phyloP scores from a whole-genome alignment of 2,797 vertebrate genomes.

The Premnoplex brunnescens region DNA sequence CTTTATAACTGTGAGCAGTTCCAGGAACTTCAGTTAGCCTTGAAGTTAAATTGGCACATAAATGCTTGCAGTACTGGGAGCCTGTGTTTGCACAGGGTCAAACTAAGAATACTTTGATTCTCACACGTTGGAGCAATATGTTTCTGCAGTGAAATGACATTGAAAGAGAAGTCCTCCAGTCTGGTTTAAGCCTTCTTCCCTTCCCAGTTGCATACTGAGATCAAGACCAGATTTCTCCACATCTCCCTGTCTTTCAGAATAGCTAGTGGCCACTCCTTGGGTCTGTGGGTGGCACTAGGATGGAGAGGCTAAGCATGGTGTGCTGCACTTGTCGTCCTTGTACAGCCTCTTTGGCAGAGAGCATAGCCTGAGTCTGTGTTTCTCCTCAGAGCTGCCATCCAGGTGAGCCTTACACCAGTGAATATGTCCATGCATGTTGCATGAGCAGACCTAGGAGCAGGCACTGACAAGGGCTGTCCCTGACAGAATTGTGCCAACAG shows the following conservation, averaged over 20 bases:
- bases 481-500: background rate
- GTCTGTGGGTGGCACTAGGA: background rate
- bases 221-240: background rate
- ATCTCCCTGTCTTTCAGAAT: background rate
- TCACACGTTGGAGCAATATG: background rate
- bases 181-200: background rate
- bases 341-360: background rate
- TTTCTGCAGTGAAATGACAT: background rate
- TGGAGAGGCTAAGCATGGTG: background rate
- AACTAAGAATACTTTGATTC: background rate
- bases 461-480: background rate
- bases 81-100: fast-evolving
- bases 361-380: background rate
- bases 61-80: background rate
- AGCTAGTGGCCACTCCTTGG: background rate
- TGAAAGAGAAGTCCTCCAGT: background rate
- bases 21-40: background rate
- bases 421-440: background rate
- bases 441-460: background rate
- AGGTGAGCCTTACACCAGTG: background rate
- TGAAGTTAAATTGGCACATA: background rate
- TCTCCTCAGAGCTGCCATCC: background rate
- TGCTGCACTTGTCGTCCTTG: background rate
- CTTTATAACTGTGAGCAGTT: constrained; percentile 16
- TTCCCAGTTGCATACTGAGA: background rate